Base-by-base conservation (phyloP, 2,797 vertebrate genomes). In the Cottoperca gobio region DNA sequence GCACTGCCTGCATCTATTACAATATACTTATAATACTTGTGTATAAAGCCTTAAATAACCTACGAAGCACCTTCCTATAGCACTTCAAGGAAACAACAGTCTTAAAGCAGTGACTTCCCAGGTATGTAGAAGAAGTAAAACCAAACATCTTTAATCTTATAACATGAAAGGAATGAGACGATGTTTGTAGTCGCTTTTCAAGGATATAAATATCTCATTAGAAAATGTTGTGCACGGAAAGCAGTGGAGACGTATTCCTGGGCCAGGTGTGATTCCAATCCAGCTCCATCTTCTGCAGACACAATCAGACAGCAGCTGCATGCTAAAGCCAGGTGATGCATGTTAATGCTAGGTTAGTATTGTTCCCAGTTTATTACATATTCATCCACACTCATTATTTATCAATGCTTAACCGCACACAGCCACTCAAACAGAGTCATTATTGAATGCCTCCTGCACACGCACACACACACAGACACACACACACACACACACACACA, bases 371-470 rank as follows among this genome's bases (percentile, higher is more conserved):
- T 57, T 73, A 82, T 85, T 80, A 60, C 62, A 79, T 76, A 80
- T 77, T 84, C 81, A 83, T 73, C 66, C 60, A 26, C 28, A 31
- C 63, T 80, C 71, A 86, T 85, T 89, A 84, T 82, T 70, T 80
- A 84, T 76, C 70, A 81, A 66, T 75, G 49, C 70, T 62, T 69
- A 69, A 35, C 66, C 70, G 62, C 50, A 66, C 59, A 76, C 33
- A 57, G 46, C 52, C 61, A 61, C 21, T 72, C 48, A 66, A 57
- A 77, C 42, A 33, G 11, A 57, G 43, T 73, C 60, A 55, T 77
- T 73, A 71, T 45, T 49, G 26, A 82, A 73, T 8, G 21, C 52
- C 31, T 66, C 45, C 3, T 16, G 40, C 28, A 59, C 31, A 23
- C 53, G 58, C 11, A 53, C 43, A 58, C 48, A 42, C 64, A 45